Conservation (phyloP, 2,888 invertebrate species). For the Antheraea assamensis region DNA sequence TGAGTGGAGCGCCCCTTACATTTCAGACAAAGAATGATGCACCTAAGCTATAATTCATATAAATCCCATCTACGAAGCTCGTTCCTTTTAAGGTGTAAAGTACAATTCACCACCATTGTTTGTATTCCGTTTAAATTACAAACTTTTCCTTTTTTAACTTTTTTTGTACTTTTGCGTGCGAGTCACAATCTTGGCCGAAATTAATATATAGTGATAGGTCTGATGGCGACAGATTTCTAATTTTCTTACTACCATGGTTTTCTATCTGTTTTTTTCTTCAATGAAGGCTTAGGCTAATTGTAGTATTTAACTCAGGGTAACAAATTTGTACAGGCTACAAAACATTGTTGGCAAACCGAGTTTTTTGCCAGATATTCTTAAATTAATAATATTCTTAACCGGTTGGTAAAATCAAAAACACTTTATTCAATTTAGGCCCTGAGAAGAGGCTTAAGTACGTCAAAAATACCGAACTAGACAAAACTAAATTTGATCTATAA, state of each 20-base stretch:
- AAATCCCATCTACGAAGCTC: conserved; percentile 50
- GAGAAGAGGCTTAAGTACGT: too few relatives aligned
- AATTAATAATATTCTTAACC: too few relatives aligned
- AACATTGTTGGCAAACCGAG: too few relatives aligned
- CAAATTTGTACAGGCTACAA: too few relatives aligned
- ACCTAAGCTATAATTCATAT: conserved; percentile 48
- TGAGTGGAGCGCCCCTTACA: neutral
- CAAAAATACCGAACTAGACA: too few relatives aligned
- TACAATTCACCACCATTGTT: neutral
- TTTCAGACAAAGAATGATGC: conserved; percentile 24
- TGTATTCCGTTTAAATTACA: neutral
- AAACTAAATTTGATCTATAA: too few relatives aligned
- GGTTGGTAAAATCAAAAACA: too few relatives aligned
- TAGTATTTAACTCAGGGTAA: too few relatives aligned
- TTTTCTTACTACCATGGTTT: neutral
- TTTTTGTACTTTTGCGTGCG: neutral
- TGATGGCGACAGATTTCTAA: neutral
- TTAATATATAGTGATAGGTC: neutral
- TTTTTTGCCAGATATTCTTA: too few relatives aligned
- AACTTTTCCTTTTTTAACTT: neutral
- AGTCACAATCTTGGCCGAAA: neutral
- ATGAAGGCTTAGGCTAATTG: too few relatives aligned
- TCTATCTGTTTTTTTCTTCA: too few relatives aligned
- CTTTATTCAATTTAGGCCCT: too few relatives aligned
- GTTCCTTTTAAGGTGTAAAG: conserved; percentile 46